phyloP scores from a whole-genome alignment of 2,113 vertebrate genomes.

The Pachyramphus minor region DNA sequence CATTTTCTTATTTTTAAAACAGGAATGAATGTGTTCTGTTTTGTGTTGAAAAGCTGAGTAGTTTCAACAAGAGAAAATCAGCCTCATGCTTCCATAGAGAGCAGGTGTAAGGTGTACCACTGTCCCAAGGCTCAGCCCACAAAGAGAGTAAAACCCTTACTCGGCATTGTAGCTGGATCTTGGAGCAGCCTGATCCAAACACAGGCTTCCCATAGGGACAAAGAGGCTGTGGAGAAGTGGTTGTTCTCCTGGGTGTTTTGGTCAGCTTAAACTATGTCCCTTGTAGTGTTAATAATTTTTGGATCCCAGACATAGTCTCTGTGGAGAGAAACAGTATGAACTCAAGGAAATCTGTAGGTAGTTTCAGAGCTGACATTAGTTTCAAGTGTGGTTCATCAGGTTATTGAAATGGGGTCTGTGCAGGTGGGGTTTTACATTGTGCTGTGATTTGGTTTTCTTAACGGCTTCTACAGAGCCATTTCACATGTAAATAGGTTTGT shows the following conservation, averaged over 20 bases:
- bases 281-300: background rate
- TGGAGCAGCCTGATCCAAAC: background rate
- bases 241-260: background rate
- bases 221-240: background rate
- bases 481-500: background rate
- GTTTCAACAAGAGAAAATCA: background rate
- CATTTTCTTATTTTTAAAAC: background rate
- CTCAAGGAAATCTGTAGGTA: background rate
- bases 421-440: background rate
- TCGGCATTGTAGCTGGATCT: background rate
- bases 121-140: background rate
- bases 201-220: background rate
- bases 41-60: background rate
- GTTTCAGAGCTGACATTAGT: background rate
- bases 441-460: background rate
- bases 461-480: background rate
- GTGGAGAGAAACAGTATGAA: background rate
- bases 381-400: background rate
- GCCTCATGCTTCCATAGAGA: background rate
- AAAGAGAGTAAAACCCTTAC: background rate
- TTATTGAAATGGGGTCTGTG: background rate
- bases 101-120: background rate
- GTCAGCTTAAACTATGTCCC: background rate
- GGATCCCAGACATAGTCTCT: background rate
- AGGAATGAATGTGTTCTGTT: background rate